Base-by-base conservation (phyloP, 2,113 vertebrate genomes). In the Oncorhynchus masou region DNA sequence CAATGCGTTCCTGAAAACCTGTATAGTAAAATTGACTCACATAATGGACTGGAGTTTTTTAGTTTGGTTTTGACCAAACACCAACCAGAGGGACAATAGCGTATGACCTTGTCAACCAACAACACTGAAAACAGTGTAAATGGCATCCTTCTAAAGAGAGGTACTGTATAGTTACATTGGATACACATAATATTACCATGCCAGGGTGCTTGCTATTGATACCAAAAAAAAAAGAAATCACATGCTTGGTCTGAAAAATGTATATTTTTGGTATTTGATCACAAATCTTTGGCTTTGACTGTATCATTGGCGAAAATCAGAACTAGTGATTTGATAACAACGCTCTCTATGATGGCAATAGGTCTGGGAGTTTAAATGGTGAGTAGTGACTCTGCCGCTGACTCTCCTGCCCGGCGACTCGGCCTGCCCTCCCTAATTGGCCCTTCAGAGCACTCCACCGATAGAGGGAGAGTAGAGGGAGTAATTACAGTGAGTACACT, bases 341-440 rank as follows among this genome's bases (percentile, higher is more conserved):
- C 11, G 12, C 66, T 51, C 84, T 76, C 72, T 71, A 73, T 66
- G 62, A 73, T 64, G 49, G 39, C 34, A 20, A 49, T 24, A 54
- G 74, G 65, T 70, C 20, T 57, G 27, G 74, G 69, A 57, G 22
- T 67, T 3, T 20, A 71, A 70, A 82, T 79, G 51, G 73, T 66
- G 70, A 25, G 22, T 81, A 62, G 77, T 79, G 54, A 82, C 71
- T 77, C 74, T 39, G 81, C 75, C 57, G 8, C 70, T 74, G 74
- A 70, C 77, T 86, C 78, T 85, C 59, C 79, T 79, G 74, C 72
- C 70, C 70, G 73, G 74, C 39, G 81, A 82, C 84, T 79, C 74
- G 79, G 75, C 80, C 82, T 86, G 76, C 71, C 83, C 74, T 83
- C 86, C 86, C 83, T 84, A 89, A 88, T 87, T 90, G 88, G 85